Conservation (phyloP, 2,113 vertebrate genomes). For the Talpa occidentalis region DNA sequence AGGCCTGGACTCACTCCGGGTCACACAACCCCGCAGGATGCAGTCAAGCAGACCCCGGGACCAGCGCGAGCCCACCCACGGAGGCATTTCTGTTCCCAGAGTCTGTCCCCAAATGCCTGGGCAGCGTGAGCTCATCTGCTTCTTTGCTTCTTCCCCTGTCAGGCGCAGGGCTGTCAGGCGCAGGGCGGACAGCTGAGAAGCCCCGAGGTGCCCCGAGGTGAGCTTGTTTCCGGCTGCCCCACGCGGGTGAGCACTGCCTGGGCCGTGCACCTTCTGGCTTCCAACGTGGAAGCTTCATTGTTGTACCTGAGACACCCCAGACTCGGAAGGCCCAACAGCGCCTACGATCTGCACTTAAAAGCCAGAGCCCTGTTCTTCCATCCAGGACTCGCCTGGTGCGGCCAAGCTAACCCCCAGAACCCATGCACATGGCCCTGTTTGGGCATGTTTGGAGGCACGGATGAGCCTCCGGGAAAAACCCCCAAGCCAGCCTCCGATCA, state of each 20-base stretch:
- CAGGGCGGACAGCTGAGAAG: no score
- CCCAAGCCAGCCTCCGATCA: no score
- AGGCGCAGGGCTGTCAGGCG: background rate
- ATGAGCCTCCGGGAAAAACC: no score
- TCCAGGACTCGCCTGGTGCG: no score
- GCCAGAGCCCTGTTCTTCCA: no score
- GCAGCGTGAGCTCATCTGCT: background rate
- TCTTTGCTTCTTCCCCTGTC: background rate
- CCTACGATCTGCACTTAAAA: no score
- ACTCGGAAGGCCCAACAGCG: no score
- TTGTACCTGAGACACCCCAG: no score
- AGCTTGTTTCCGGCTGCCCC: background rate
- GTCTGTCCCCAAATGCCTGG: rapidly evolving
- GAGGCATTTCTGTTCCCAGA: background rate
- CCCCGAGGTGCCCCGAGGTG: background rate
- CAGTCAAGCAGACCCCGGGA: rapidly evolving
- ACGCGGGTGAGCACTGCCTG: background rate
- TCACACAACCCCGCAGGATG: background rate
- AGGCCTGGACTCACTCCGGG: no score
- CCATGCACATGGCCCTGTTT: no score
- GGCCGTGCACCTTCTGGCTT: background rate
- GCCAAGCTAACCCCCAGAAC: no score
- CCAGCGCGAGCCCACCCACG: background rate
- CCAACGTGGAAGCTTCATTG: background rate
- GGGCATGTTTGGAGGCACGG: no score